Evolutionary conservation across 2,888 invertebrate species (phyloP).

Genomic region (Drepana falcataria): DNA sequence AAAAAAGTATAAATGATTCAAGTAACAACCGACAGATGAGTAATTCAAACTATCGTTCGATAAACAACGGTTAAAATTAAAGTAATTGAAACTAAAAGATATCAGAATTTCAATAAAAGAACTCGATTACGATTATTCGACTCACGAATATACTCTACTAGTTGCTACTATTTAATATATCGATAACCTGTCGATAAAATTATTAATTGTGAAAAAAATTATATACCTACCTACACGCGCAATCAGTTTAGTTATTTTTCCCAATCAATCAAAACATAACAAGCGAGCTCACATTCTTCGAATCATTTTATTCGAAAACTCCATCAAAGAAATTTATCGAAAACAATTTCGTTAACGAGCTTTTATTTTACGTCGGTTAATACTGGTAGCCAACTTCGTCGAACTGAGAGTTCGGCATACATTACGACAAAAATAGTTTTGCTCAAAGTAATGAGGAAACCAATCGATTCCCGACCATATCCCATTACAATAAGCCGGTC

Average conservation of each 20-base stretch:
- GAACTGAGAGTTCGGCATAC: conserved; percentile 22
- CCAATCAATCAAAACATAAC: conserved; percentile 35
- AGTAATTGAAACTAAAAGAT: no score
- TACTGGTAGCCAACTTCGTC: conserved; percentile 51
- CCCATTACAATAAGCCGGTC: conserved; percentile 12
- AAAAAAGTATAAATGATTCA: no score
- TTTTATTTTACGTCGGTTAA: conserved; percentile 44
- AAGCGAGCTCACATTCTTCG: conserved; percentile 27
- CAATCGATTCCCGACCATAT: conserved; percentile 31
- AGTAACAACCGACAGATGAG: no score
- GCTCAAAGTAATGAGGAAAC: conserved; percentile 5
- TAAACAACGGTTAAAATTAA: no score
- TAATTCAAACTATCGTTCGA: no score
- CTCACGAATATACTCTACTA: no score
- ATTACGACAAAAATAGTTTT: conserved; percentile 17
- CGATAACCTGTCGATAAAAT: conserved; percentile 10
- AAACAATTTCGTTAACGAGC: conserved; percentile 59
- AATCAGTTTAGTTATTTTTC: conserved; percentile 14
- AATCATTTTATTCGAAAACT: conserved; percentile 32
- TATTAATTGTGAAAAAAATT: conserved; percentile 19
- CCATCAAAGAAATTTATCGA: conserved; percentile 38
- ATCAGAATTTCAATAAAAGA: no score
- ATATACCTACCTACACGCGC: neutral
- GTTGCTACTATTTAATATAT: neutral
- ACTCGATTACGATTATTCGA: no score